A percentile compares a stretch with the other conserved stretches of the same genome.
phyloP scores from a whole-genome alignment of 2,113 vertebrate species.

The Felis chaus region DNA sequence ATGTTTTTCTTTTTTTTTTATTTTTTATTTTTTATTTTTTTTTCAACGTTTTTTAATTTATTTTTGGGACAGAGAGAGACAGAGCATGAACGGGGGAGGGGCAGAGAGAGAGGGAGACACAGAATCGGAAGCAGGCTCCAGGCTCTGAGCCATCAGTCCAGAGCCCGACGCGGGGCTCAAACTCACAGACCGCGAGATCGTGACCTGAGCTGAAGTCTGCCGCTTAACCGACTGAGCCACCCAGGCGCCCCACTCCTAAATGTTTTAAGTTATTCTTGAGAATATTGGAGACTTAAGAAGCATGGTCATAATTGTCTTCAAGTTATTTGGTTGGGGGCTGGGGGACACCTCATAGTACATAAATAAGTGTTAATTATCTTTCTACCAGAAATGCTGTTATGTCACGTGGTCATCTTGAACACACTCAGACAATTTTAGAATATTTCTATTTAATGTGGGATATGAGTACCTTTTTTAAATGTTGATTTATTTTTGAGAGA shows the following conservation, averaged over 20 bases:
- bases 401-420: not conserved
- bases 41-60: no score
- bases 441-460: not conserved
- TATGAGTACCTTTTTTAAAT: not conserved
- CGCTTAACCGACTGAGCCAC: no score
- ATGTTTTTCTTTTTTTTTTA: not conserved
- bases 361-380: not conserved
- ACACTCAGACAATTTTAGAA: not conserved
- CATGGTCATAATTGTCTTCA: not conserved
- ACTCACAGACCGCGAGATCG: no score
- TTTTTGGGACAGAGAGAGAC: no score
- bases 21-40: not conserved
- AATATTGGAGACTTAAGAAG: not conserved
- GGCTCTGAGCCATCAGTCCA: no score
- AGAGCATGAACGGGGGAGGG: no score
- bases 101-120: no score
- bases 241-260: not conserved
- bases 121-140: no score
- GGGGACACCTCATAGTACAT: not conserved
- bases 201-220: no score
- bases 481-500: no score
- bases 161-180: no score
- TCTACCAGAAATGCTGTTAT: not conserved
- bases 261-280: not conserved
- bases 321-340: no score